Percentiles rank a stretch among this genome's conserved stretches.
Conservation (phyloP, 2,888 invertebrate genomes). For the Eudasyphora cyanicolor region DNA sequence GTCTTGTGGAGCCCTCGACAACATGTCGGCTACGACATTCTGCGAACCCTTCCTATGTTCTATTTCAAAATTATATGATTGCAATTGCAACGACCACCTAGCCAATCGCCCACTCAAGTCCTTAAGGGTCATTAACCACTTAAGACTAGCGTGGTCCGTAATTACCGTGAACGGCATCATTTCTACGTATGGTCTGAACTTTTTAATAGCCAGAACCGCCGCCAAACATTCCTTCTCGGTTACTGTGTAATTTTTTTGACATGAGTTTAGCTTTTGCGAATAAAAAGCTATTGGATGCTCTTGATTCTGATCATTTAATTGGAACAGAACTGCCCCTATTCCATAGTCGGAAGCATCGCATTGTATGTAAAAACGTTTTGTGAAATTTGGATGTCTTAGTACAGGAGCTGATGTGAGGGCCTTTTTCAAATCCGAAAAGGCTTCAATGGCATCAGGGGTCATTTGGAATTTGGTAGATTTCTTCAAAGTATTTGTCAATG, state of each 20-base stretch:
- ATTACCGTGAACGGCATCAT: slow-evolving; percentile 26
- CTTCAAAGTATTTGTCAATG: background rate
- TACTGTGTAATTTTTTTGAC: slow-evolving; percentile 23
- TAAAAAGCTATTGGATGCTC: slow-evolving; percentile 35
- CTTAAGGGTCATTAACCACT: slow-evolving; percentile 36
- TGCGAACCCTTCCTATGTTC: too few species aligned
- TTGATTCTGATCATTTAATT: background rate
- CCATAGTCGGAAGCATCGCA: slow-evolving; percentile 23
- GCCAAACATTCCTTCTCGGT: background rate
- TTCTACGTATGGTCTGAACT: slow-evolving; percentile 56
- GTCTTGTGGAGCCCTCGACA: too few species aligned
- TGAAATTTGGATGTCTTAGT: too few species aligned
- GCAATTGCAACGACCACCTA: too few species aligned
- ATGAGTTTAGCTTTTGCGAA: slow-evolving; percentile 4
- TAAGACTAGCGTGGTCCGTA: slow-evolving; percentile 23
- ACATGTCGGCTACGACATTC: too few species aligned
- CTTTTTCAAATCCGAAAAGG: slow-evolving; percentile 23
- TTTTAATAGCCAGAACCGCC: background rate
- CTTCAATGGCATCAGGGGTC: background rate
- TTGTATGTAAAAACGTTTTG: background rate
- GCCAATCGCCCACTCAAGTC: too few species aligned
- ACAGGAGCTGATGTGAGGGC: slow-evolving; percentile 30
- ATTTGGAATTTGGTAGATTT: slow-evolving; percentile 19
- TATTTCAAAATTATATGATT: too few species aligned
- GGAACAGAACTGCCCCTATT: slow-evolving; percentile 7